Conservation (phyloP, 2,888 invertebrate genomes). For the Gastrophysa polygoni region DNA sequence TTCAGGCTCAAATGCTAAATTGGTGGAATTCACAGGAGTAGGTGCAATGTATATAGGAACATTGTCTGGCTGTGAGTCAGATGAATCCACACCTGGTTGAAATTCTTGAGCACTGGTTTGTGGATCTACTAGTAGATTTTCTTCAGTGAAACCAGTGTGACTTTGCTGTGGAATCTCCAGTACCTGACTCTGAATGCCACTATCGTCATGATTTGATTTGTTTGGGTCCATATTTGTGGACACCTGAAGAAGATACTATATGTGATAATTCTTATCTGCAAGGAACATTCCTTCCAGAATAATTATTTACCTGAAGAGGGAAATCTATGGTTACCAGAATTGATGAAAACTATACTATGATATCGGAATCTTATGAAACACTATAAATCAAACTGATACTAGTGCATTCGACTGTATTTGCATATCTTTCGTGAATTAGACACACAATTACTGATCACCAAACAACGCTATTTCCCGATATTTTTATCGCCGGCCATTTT, state of each 20-base stretch:
- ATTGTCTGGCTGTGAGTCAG: not conserved
- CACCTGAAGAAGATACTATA: not conserved
- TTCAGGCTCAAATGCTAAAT: not conserved
- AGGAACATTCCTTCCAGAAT: not conserved
- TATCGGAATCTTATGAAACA: not conserved
- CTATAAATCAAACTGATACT: not conserved
- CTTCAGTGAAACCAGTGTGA: not conserved
- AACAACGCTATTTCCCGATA: constrained; percentile 13
- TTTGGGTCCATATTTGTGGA: constrained; percentile 6
- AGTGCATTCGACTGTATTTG: not conserved
- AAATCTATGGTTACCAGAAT: not conserved
- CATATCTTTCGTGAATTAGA: not conserved
- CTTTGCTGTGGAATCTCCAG: not conserved
- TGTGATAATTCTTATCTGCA: not conserved
- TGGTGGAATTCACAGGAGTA: not conserved
- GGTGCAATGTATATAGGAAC: not conserved
- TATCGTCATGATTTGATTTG: not conserved
- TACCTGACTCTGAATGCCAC: not conserved
- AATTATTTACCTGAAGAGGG: not conserved
- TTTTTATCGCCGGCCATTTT: constrained; percentile 16
- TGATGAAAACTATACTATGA: not conserved
- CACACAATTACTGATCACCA: not conserved
- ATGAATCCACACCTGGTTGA: not conserved
- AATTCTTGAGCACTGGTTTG: not conserved
- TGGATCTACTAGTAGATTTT: not conserved